phyloP scores from a whole-genome alignment of 2,797 vertebrate species.

The Buceros bicornis region DNA sequence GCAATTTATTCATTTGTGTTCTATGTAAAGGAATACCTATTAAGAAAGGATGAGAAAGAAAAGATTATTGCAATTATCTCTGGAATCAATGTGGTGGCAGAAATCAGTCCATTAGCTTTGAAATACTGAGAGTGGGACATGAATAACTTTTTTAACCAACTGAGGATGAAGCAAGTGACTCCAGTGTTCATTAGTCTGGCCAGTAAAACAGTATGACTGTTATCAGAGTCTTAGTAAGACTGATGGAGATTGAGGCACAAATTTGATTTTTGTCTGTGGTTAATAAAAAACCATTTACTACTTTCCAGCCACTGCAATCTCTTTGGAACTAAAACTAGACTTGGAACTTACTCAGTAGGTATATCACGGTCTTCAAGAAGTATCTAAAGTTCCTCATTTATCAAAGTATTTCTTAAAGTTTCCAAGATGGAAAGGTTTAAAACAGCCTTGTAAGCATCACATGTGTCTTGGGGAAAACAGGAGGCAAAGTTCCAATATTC shows the following conservation, averaged over 20 bases:
- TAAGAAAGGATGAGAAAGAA: neutral
- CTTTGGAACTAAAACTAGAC: conserved; percentile 57
- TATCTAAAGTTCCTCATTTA: conserved; percentile 50
- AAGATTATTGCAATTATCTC: neutral
- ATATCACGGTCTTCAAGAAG: conserved; percentile 50
- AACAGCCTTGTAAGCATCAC: neutral
- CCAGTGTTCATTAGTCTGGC: conserved; percentile 56
- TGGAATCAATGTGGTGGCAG: neutral
- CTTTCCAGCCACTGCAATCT: conserved; percentile 56
- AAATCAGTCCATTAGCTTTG: conserved; percentile 50
- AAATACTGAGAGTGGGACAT: neutral
- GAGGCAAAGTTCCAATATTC: neutral
- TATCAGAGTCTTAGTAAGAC: conserved; percentile 60
- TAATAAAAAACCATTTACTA: conserved; percentile 74
- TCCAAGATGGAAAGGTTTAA: neutral
- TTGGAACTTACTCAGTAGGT: conserved; percentile 10
- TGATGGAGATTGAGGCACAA: conserved; percentile 64
- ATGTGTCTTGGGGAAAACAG: neutral
- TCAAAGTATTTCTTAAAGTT: conserved; percentile 54
- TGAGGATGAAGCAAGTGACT: conserved; percentile 51
- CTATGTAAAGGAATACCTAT: neutral
- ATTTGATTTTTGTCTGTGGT: conserved; percentile 75
- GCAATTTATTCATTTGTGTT: neutral
- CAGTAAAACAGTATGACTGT: conserved; percentile 57
- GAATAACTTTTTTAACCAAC: conserved; percentile 49